Evolutionary conservation across 1,140 invertebrate genomes (phyloP).

Genomic region (Drepana arcuata): DNA sequence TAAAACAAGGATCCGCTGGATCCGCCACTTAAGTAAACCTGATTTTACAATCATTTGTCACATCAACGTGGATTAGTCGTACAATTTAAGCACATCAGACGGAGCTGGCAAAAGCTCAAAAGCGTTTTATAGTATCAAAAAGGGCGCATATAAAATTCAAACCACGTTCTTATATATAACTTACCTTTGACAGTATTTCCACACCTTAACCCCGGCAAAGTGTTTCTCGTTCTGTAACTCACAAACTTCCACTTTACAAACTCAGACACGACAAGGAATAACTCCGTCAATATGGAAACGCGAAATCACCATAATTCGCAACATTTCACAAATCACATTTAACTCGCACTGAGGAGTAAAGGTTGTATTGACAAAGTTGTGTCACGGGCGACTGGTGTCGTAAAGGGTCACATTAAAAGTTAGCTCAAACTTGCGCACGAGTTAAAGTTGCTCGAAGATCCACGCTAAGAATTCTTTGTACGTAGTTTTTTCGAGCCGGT

Average conservation of each 20-base stretch:
- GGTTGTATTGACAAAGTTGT: constrained; percentile 24
- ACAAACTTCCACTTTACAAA: constrained; percentile 24
- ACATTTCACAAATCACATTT: constrained; percentile 46
- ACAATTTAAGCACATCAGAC: constrained; percentile 3
- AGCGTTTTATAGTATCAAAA: constrained; percentile 24
- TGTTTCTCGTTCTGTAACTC: constrained; percentile 18
- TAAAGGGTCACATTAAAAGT: constrained; percentile 20
- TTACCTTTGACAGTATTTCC: constrained; percentile 6
- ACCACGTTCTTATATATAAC: neutral
- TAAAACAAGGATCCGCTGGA: no score
- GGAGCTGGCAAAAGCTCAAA: constrained; percentile 9
- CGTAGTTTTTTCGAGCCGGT: neutral
- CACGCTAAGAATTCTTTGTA: neutral
- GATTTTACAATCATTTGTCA: no score
- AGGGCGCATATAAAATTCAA: constrained; percentile 17
- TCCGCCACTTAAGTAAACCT: no score
- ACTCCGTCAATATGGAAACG: constrained; percentile 28
- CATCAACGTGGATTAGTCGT: no score
- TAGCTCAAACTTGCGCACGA: constrained; percentile 6
- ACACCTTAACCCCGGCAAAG: constrained; percentile 2
- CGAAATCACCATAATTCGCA: constrained; percentile 35
- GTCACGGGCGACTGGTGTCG: constrained; percentile 12
- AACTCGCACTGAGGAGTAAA: constrained; percentile 18
- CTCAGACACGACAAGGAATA: constrained; percentile 33
- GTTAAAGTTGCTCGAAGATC: neutral